phyloP scores from a whole-genome alignment of 2,113 vertebrate genomes.

The Oceanites oceanicus region DNA sequence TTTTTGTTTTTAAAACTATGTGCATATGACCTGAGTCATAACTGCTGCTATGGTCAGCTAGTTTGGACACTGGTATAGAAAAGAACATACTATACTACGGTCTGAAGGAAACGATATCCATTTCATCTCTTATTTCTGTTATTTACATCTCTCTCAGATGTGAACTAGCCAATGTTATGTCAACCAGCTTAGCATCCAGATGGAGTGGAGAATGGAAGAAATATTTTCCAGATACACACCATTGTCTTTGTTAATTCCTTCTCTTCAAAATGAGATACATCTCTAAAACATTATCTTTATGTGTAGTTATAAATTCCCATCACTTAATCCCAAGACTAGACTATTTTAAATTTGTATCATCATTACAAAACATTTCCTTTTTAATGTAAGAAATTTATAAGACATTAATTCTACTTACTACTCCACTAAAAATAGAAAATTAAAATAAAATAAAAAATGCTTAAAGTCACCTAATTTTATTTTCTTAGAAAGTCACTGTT shows the following conservation, averaged over 20 bases:
- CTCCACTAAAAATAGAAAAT: not conserved
- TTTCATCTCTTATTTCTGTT: not conserved
- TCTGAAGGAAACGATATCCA: not conserved
- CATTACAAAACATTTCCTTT: not conserved
- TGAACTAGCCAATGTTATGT: not conserved
- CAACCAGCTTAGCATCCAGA: not conserved
- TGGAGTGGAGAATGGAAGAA: not conserved
- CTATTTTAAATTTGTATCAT: not conserved
- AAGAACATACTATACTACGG: not conserved
- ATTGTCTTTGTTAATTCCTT: not conserved
- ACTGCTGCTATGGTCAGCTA: not conserved
- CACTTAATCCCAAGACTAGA: not conserved
- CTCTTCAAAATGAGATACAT: not conserved
- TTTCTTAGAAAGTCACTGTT: not conserved
- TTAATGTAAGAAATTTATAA: not conserved
- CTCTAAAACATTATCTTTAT: not conserved
- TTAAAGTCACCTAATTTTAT: not conserved
- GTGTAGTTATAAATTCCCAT: not conserved
- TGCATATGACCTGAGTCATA: not conserved
- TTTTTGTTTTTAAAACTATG: not conserved
- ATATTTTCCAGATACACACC: not conserved
- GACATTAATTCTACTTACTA: not conserved
- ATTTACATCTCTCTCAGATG: not conserved
- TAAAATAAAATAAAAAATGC: not conserved
- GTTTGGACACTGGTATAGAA: not conserved